Evolutionary conservation across 2,113 vertebrate species (phyloP).

Genomic region (Capra hircus): DNA sequence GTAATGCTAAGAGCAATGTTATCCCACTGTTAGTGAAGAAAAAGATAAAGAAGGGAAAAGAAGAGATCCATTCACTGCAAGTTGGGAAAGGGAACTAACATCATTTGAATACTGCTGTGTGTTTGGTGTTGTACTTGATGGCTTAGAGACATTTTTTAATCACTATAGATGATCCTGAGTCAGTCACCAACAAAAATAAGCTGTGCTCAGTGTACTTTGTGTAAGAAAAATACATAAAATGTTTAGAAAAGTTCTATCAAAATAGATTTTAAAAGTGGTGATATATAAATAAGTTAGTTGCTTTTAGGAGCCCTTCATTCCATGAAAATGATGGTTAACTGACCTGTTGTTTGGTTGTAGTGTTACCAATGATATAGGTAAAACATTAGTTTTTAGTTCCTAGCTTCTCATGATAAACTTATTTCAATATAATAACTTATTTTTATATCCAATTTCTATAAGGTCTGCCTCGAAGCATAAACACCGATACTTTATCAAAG

Average conservation of each 20-base stretch:
- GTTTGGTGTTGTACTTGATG: neutral
- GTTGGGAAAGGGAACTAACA: neutral
- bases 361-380: neutral
- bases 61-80: neutral
- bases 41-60: neutral
- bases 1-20: neutral
- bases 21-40: neutral
- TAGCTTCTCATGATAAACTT: slow-evolving; percentile 2
- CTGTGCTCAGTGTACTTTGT: neutral
- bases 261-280: neutral
- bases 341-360: neutral
- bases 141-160: neutral
- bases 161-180: neutral
- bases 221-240: neutral
- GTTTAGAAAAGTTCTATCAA: neutral
- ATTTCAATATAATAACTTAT: neutral
- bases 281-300: neutral
- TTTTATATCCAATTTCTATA: slow-evolving; percentile 42
- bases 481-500: slow-evolving; percentile 82
- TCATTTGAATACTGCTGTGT: neutral
- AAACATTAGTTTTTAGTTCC: neutral
- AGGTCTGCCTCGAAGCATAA: slow-evolving; percentile 82
- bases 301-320: neutral
- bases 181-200: neutral
- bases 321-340: neutral